Evolutionary conservation across 1,140 invertebrate genomes (phyloP).

Genomic region (Drosophila ananassae): DNA sequence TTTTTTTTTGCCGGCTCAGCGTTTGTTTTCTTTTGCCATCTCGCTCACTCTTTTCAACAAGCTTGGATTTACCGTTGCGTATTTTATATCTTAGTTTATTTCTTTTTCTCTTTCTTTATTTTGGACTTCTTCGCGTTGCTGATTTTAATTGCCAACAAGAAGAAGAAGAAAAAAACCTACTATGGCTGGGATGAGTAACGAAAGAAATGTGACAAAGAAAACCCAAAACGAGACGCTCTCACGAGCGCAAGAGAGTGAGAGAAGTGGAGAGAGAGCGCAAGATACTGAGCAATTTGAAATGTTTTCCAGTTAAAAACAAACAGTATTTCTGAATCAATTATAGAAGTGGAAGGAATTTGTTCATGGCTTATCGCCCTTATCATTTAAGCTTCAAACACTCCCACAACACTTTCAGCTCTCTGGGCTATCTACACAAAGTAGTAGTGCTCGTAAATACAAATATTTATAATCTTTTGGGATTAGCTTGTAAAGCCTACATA

Average conservation of each 20-base stretch:
- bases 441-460: too few relatives aligned
- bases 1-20: background rate
- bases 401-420: background rate
- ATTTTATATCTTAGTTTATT: conserved; percentile 18
- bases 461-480: too few relatives aligned
- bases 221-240: conserved; percentile 4
- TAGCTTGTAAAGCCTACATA: too few relatives aligned
- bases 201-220: conserved; percentile 26
- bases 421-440: background rate
- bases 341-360: conserved; percentile 10
- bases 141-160: conserved; percentile 34
- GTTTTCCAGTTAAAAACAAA: background rate
- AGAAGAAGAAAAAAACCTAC: conserved; percentile 15
- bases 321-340: conserved; percentile 15
- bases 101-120: conserved; percentile 8
- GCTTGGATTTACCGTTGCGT: conserved; percentile 35
- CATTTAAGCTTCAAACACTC: background rate
- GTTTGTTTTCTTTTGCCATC: conserved; percentile 2
- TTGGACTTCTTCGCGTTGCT: conserved; percentile 16
- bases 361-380: conserved; percentile 24
- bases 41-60: conserved; percentile 5
- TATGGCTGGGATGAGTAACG: conserved; percentile 25
- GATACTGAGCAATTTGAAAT: conserved; percentile 1
- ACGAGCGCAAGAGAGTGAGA: background rate
- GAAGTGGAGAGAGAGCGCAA: background rate